These are phyloP conservation scores for Acropora yongei DNA, from an alignment of 64 coral and sea anemone genomes.

Conservation along the genomic window DNA sequence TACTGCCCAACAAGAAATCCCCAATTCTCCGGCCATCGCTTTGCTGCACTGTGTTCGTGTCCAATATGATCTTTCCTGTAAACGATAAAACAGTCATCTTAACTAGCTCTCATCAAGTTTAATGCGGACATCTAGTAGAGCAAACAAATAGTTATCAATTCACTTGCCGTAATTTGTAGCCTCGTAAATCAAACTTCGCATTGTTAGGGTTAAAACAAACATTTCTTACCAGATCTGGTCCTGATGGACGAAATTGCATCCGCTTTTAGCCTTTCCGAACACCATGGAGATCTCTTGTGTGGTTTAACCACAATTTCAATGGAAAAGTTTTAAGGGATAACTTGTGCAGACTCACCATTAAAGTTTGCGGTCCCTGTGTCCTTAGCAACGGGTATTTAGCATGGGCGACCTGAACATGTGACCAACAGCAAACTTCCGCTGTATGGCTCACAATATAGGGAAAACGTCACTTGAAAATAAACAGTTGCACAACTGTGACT, in stretches of 20 bases:
- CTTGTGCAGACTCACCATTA: no score
- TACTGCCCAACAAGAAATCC: conserved; percentile 96
- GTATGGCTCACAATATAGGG: no score
- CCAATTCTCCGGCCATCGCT: conserved; percentile 93
- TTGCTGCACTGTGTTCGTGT: conserved; percentile 82
- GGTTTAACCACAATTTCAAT: no score
- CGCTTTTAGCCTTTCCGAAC: conserved; percentile 72
- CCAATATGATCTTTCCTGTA: conserved; percentile 96
- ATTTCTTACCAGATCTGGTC: conserved; percentile 96
- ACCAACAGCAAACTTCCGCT: no score
- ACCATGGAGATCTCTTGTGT: conserved; percentile 62
- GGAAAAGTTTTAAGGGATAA: no score
- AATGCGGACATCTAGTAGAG: not conserved
- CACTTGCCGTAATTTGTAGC: not conserved
- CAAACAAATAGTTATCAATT: not conserved
- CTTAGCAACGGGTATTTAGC: not conserved
- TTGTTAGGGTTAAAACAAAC: not conserved
- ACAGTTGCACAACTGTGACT: no score
- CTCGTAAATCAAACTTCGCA: conserved; percentile 20
- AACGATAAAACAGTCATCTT: not conserved
- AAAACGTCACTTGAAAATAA: no score
- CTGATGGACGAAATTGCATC: conserved; percentile 91
- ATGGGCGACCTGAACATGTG: not conserved
- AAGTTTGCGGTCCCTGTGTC: not conserved
- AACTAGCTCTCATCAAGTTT: not conserved